Percentiles rank a stretch among this genome's conserved stretches.
These are phyloP conservation scores for Sebastes diploproa DNA, from an alignment of 2,797 vertebrate species.

Conservation along the genomic window DNA sequence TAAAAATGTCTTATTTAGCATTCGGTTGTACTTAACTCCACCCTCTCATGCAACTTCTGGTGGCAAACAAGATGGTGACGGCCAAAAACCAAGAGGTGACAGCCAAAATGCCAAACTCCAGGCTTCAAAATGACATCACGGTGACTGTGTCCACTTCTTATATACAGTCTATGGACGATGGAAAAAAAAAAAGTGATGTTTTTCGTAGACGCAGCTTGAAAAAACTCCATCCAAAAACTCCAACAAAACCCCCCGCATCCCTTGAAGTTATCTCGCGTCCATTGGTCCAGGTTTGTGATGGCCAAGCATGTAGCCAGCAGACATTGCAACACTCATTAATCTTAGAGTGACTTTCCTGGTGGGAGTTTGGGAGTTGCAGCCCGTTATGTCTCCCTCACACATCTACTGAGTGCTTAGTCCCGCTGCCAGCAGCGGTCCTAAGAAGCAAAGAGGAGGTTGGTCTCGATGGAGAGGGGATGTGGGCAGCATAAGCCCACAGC, in stretches of 20 bases:
- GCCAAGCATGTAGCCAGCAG: slow-evolving; percentile 53
- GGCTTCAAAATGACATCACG: too few species aligned
- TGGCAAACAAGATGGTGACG: too few species aligned
- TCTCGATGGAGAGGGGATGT: slow-evolving; percentile 51
- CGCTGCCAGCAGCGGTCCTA: slow-evolving; percentile 60
- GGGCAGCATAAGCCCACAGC: slow-evolving; percentile 49
- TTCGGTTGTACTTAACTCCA: too few species aligned
- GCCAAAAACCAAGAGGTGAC: too few species aligned
- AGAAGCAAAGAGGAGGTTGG: slow-evolving; percentile 48
- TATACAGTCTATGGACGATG: too few species aligned
- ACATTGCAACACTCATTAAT: slow-evolving; percentile 71
- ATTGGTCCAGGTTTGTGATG: slow-evolving; percentile 47
- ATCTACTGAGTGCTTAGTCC: slow-evolving; percentile 56
- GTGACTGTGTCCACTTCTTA: too few species aligned
- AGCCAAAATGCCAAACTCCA: too few species aligned
- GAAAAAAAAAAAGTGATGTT: not conserved
- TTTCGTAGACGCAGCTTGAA: not conserved
- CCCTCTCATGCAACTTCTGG: too few species aligned
- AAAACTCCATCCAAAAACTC: slow-evolving; percentile 1
- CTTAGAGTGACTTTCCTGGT: slow-evolving; percentile 67
- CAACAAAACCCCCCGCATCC: not conserved
- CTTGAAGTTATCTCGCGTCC: slow-evolving; percentile 33
- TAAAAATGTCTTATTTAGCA: too few species aligned
- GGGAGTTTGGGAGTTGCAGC: slow-evolving; percentile 65
- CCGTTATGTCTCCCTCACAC: slow-evolving; percentile 66